Percentiles rank a stretch among this genome's conserved stretches.
phyloP scores from a whole-genome alignment of 2,113 vertebrate species.

The Python bivittatus region DNA sequence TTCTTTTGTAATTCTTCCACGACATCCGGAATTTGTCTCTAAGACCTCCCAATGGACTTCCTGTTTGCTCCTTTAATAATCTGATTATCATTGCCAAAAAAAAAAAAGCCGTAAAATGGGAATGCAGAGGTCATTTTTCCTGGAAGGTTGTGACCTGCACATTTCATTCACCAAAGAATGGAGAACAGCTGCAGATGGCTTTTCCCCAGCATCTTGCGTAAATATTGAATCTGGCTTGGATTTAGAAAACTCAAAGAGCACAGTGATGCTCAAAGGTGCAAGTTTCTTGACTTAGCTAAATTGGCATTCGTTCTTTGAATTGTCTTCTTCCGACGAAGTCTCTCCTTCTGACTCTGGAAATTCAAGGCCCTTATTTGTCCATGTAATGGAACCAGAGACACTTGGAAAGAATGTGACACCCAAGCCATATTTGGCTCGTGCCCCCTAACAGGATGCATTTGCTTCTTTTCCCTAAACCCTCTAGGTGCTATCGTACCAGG shows the following conservation, averaged over 20 bases:
- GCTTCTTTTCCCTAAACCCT: neutral
- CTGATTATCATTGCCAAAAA: neutral
- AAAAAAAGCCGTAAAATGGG: too few relatives aligned
- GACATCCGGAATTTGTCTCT: neutral
- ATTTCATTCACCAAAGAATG: neutral
- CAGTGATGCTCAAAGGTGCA: neutral
- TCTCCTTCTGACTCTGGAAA: neutral
- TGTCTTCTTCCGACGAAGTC: neutral
- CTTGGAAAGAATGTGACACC: neutral
- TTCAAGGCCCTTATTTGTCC: neutral
- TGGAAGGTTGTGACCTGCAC: neutral
- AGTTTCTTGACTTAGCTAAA: neutral
- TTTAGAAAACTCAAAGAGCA: neutral
- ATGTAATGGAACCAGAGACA: neutral
- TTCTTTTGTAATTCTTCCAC: neutral
- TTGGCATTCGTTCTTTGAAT: too few relatives aligned
- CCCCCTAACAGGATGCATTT: neutral
- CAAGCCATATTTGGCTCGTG: rapidly evolving
- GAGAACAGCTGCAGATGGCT: neutral
- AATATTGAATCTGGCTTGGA: slow-evolving; percentile 14
- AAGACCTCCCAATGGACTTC: neutral
- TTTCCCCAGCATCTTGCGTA: neutral
- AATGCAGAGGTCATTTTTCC: too few relatives aligned
- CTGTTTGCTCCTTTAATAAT: neutral
- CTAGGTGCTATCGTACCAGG: neutral